These are phyloP conservation scores for Bombus impatiens DNA, from an alignment of 1,140 invertebrate genomes.

Conservation along the genomic window DNA sequence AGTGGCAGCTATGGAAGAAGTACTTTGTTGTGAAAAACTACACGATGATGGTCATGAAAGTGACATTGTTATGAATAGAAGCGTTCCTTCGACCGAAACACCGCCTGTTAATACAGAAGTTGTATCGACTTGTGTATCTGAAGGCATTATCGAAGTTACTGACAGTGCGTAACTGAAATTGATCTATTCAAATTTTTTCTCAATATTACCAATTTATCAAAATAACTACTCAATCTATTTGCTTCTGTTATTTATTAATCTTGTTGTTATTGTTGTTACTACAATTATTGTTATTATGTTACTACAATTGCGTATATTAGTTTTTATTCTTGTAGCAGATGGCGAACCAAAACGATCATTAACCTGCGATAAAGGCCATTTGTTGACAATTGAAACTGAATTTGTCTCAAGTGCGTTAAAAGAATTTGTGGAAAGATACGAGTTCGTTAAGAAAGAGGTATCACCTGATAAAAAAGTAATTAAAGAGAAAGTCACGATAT, in stretches of 20 bases:
- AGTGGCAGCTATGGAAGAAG: slow-evolving; percentile 47
- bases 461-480: slow-evolving; percentile 58
- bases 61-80: background rate
- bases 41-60: background rate
- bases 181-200: too few relatives aligned
- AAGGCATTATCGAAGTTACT: slow-evolving; percentile 41
- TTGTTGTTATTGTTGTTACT: background rate
- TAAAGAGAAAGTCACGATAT: slow-evolving; percentile 76
- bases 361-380: slow-evolving; percentile 78
- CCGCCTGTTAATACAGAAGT: background rate
- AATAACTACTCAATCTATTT: background rate
- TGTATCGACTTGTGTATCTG: slow-evolving; percentile 24
- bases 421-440: slow-evolving; percentile 81
- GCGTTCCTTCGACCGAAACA: slow-evolving; percentile 3
- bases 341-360: slow-evolving; percentile 42
- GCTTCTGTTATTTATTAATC: background rate
- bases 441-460: slow-evolving; percentile 72
- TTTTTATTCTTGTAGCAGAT: slow-evolving; percentile 30
- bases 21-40: slow-evolving; percentile 31
- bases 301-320: background rate
- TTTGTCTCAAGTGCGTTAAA: slow-evolving; percentile 82
- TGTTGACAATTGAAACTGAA: slow-evolving; percentile 83
- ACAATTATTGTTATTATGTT: too few relatives aligned
- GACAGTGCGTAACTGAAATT: slow-evolving; percentile 12
- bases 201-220: background rate